Conservation (phyloP, 1,140 invertebrate species). For the Bombus superbus region DNA sequence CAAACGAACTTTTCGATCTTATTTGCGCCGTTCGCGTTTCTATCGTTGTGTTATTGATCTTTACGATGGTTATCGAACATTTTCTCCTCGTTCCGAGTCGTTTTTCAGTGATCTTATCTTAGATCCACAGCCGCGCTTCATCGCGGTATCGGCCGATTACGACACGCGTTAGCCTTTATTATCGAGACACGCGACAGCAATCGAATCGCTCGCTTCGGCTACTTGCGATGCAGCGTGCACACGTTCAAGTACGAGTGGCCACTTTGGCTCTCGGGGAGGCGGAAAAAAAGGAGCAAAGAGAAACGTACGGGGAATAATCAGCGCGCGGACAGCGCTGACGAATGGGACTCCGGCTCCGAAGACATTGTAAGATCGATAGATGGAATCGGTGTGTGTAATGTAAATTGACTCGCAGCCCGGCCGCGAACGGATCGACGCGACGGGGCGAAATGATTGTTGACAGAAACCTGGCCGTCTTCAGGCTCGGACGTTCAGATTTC, state of each 20-base stretch:
- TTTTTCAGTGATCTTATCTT: neutral
- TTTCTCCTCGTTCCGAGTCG: neutral
- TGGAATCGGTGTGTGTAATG: slow-evolving; percentile 69
- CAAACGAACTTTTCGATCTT: neutral
- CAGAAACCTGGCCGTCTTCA: slow-evolving; percentile 39
- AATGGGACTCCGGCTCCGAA: slow-evolving; percentile 60
- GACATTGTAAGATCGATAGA: slow-evolving; percentile 70
- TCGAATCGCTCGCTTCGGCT: slow-evolving; percentile 52
- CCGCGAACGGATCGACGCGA: slow-evolving; percentile 24
- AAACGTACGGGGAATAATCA: slow-evolving; percentile 65
- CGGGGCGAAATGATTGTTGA: slow-evolving; percentile 40
- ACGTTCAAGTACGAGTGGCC: slow-evolving; percentile 23
- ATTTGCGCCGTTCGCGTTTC: neutral
- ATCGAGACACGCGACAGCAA: slow-evolving; percentile 61
- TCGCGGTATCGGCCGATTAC: slow-evolving; percentile 32
- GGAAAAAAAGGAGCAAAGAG: slow-evolving; percentile 18
- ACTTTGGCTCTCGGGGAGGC: slow-evolving; percentile 20
- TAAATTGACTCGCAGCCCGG: slow-evolving; percentile 63
- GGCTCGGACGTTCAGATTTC: neutral
- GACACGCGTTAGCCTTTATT: slow-evolving; percentile 57
- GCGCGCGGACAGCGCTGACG: slow-evolving; percentile 67
- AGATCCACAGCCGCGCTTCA: neutral
- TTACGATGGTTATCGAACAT: neutral
- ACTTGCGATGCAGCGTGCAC: slow-evolving; percentile 51
- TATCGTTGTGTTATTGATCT: neutral